Evolutionary conservation across 2,888 invertebrate genomes (phyloP), one percentile per base, ranked within the genome.

Genomic region (Cyclophora albipunctata): DNA sequence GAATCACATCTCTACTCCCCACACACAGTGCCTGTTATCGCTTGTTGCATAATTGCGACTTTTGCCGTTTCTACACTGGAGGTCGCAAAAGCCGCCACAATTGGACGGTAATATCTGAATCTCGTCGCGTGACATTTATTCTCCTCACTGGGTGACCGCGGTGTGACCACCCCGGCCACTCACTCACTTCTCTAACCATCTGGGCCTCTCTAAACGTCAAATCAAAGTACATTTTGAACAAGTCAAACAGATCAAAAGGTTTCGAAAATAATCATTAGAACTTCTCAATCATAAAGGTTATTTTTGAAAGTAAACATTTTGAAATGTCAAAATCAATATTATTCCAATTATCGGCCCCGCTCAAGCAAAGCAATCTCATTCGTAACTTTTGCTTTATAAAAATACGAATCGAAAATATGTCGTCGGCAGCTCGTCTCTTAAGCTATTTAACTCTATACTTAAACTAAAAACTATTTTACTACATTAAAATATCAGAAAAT

Each of bases 331-430:
- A 52, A 54, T 64, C 61, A 59, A 37, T 50, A 63, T 62, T 60
- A 63, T 60, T 70, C 73, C 69, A 67, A 71, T 74, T 73, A 70
- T 71, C 70, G 84, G 86, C 86, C 84, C 85, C 78, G 85, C 84
- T 74, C 80, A 88, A 88, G 87, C 87, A 84, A 87, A 88, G 87
- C 87, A 74, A 79, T 75, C 81, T 83, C 87, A 75, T 85, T 87
- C 87, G 85, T 82, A 84, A 84, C 81, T 83, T 85, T 85, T 85
- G 84, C 81, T 83, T 84, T 86, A 86, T 85, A 86, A 87, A 88
- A 87, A 88, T 85, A 87, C 87, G 85, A 87, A 86, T 88, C 84
- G 84, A 87, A 87, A 88, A 86, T 87, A 86, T 84, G 71, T 83
- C 73, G 84, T 87, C 87, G 81, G 81, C 81, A 72, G 82, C 83